Percentiles rank a stretch among this genome's conserved stretches.
Evolutionary conservation across 2,888 invertebrate species (phyloP).

Genomic region (Mamestra brassicae): DNA sequence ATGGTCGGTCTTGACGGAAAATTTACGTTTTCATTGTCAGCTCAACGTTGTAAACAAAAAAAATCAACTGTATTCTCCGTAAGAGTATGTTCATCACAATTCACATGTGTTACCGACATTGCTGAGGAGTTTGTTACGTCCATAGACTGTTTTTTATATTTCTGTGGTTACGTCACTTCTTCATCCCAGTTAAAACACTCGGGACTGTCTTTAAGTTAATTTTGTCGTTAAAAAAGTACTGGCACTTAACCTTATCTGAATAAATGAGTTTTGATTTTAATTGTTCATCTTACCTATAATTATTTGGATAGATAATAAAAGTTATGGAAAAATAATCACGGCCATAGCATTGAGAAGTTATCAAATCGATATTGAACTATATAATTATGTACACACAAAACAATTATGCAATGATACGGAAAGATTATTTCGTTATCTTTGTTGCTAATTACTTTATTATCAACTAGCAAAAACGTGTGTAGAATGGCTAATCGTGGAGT

Average conservation of each 20-base stretch:
- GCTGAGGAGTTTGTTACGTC: no score
- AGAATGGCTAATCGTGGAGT: constrained; percentile 7
- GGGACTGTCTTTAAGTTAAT: no score
- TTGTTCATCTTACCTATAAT: no score
- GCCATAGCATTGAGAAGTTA: constrained; percentile 15
- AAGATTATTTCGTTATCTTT: constrained; percentile 42
- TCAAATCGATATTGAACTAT: constrained; percentile 11
- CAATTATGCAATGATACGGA: constrained; percentile 12
- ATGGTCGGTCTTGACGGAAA: background rate
- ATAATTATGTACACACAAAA: constrained; percentile 23
- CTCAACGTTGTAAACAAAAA: background rate
- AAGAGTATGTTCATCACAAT: background rate
- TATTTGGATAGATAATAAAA: background rate
- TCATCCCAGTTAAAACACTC: no score
- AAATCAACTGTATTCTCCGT: background rate
- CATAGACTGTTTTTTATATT: no score
- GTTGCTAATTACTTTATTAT: constrained; percentile 44
- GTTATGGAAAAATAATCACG: constrained; percentile 13
- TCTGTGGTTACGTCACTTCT: background rate
- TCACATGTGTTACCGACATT: background rate
- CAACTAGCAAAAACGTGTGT: constrained; percentile 24
- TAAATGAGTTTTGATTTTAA: no score
- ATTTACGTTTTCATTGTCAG: constrained; percentile 1
- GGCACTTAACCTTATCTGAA: no score
- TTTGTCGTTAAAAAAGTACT: no score